Conservation (phyloP, 2,888 invertebrate species). For the Argynnis bischoffii region DNA sequence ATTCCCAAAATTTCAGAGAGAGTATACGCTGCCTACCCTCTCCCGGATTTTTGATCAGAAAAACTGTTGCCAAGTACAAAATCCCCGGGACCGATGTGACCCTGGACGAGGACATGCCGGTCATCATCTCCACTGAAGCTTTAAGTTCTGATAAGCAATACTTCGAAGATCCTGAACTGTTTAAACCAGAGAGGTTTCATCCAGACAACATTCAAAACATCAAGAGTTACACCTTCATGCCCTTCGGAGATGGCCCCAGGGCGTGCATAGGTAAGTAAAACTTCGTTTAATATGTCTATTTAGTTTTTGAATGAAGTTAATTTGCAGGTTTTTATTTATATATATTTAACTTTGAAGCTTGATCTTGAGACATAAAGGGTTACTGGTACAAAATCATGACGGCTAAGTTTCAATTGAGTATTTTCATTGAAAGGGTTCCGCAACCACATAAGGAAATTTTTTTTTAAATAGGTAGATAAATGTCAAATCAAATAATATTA, state of each 20-base stretch:
- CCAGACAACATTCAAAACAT: slow-evolving; percentile 39
- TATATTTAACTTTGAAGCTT: too few relatives aligned
- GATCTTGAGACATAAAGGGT: too few relatives aligned
- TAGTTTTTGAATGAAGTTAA: not conserved
- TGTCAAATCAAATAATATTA: too few relatives aligned
- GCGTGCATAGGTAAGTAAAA: slow-evolving; percentile 39
- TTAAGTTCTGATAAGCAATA: slow-evolving; percentile 40
- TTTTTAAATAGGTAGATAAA: too few relatives aligned
- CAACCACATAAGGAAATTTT: too few relatives aligned
- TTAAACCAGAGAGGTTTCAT: slow-evolving; percentile 45
- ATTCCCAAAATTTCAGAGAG: slow-evolving; percentile 44
- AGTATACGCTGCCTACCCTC: slow-evolving; percentile 47
- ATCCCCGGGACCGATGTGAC: slow-evolving; percentile 42
- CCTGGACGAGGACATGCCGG: slow-evolving; percentile 37
- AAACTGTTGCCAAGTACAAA: slow-evolving; percentile 36
- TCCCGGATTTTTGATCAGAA: slow-evolving; percentile 39
- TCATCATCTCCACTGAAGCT: slow-evolving; percentile 39
- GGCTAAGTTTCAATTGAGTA: too few relatives aligned
- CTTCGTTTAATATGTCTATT: not conserved
- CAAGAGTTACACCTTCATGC: slow-evolving; percentile 38
- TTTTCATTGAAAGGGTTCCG: too few relatives aligned
- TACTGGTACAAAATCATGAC: too few relatives aligned
- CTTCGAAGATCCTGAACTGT: slow-evolving; percentile 44
- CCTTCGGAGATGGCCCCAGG: slow-evolving; percentile 45
- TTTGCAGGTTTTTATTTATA: not conserved